These are phyloP conservation scores for Cheilosia grossa DNA, from an alignment of 2,888 invertebrate species.

Conservation along the genomic window DNA sequence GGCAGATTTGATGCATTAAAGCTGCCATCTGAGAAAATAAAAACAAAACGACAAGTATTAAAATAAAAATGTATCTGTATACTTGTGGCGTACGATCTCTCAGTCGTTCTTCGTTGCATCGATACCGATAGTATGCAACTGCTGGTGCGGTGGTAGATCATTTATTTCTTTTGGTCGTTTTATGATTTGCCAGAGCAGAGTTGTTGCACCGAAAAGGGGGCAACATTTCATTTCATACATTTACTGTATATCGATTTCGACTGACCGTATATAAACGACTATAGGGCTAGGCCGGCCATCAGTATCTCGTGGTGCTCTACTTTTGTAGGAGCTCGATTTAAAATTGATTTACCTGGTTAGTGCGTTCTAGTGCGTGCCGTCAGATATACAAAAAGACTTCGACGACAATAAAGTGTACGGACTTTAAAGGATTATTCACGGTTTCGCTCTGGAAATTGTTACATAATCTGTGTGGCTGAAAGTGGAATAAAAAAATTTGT, in stretches of 20 bases:
- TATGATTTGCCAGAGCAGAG: constrained; percentile 62
- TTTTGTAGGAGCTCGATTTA: constrained; percentile 80
- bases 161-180: constrained; percentile 72
- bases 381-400: constrained; percentile 11
- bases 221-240: constrained; percentile 71
- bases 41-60: constrained; percentile 64
- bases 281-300: constrained; percentile 83
- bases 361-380: constrained; percentile 46
- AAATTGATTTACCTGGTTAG: constrained; percentile 53
- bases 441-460: constrained; percentile 57
- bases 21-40: constrained; percentile 60
- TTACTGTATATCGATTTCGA: constrained; percentile 78
- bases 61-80: constrained; percentile 64
- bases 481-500: constrained; percentile 21
- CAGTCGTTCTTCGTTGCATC: constrained; percentile 73
- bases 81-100: constrained; percentile 64
- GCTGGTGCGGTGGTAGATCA: constrained; percentile 72
- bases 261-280: constrained; percentile 84
- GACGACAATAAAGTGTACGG: constrained; percentile 12
- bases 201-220: constrained; percentile 70
- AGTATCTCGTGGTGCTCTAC: constrained; percentile 83
- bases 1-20: constrained; percentile 69
- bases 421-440: constrained; percentile 66
- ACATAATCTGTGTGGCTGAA: constrained; percentile 53
- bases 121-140: constrained; percentile 71